phyloP scores from a whole-genome alignment of 2,113 vertebrate genomes.

The Penelope pileata region DNA sequence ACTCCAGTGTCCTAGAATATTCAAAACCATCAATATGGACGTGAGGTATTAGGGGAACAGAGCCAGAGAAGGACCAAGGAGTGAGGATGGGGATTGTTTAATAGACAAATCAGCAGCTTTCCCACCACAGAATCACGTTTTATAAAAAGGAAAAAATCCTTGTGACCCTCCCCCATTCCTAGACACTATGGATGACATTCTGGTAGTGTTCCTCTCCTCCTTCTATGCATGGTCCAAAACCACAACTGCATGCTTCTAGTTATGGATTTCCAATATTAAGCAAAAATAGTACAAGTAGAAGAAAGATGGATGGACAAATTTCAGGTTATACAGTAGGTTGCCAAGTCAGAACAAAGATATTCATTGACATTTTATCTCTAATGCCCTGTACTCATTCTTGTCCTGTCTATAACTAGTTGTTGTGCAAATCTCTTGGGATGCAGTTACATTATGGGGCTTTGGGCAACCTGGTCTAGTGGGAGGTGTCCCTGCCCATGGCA shows the following conservation, averaged over 20 bases:
- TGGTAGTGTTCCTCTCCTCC: background rate
- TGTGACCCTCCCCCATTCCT: background rate
- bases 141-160: background rate
- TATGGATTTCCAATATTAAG: background rate
- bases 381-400: background rate
- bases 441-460: too few species aligned
- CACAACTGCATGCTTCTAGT: background rate
- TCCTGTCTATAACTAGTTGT: background rate
- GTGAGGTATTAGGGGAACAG: background rate
- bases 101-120: background rate
- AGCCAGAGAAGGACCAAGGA: background rate
- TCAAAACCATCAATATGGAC: background rate
- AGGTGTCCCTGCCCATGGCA: too few species aligned
- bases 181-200: background rate
- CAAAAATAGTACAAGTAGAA: background rate
- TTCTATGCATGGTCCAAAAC: background rate
- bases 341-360: background rate
- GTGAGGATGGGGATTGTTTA: background rate
- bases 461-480: too few species aligned
- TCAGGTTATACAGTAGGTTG: background rate
- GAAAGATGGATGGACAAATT: background rate
- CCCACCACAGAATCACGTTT: background rate
- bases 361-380: background rate
- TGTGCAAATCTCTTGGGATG: background rate
- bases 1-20: background rate